Evolutionary conservation across 2,888 invertebrate species (phyloP), one percentile per base, ranked within the genome.

Genomic region (Tromatobia lineatoria): DNA sequence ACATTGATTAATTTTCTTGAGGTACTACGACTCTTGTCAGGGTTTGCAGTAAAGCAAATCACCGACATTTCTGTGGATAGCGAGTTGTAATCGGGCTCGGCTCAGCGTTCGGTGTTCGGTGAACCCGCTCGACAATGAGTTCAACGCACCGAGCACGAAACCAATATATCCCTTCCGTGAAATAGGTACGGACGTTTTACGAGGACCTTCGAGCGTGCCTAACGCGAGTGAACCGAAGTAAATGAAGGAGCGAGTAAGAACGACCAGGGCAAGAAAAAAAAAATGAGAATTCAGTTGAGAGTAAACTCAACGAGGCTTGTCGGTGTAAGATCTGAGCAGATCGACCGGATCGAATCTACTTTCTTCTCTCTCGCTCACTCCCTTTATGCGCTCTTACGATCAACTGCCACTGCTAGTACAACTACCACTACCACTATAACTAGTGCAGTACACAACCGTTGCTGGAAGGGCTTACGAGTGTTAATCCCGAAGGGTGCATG

Each of bases 381-480:
- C 29, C 75, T 23, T 61, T 66, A 64, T 45, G 54, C 59, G 61
- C 71, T 75, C 64, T 70, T 57, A 66, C 59, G 66, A 77, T 50
- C 47, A 82, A 71, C 57, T 73, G 61, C 38, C 52, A 75, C 54
- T 77, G 77, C 83, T 38, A 25, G 66, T 73, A 52, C 50, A 61
- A 61, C 57, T 67, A 67, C 66, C 2, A 69, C 52, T 66, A 69
- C 42, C 42, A 61, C 23, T 29, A 69, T 25, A 80, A 83, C 83
- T 50, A 54, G 29, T 29, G 4, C 29, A 29, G 4, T 50, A 76
- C 73, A 80, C 73, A 69, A 81, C 74, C 74, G 80, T 83, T 83
- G 83, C 80, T 77, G 80, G 71, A 83, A 80, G 76, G 83, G 83
- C 83, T 83, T 83, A 83, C 83, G 80, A 83, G 83, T 83, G 83